Evolutionary conservation across 2,888 invertebrate genomes (phyloP), one percentile per base, ranked within the genome.

Genomic region (Oegoconia quadripuncta): DNA sequence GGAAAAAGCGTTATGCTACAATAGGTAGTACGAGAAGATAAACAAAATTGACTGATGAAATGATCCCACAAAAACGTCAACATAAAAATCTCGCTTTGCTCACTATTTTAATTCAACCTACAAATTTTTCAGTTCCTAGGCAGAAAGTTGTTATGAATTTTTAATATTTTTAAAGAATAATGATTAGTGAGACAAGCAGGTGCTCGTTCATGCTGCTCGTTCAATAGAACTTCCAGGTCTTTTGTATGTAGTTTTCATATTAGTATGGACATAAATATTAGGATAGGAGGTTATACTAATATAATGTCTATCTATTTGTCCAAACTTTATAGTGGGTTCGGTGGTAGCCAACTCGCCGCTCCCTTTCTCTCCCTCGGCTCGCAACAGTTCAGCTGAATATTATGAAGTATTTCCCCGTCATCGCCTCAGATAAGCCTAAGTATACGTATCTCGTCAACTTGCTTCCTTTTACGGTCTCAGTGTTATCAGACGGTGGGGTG

Each of bases 351-450:
- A 12, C 18, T 30, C 7, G 30, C 11, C 11, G n/a, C 4, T 18
- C 9, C 6, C 16, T 4, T n/a, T 9, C 26, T 22, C 9, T 16
- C 11, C 22, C 6, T 15, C 34, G 23, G 5, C 17, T 13, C 34
- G 9, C 26, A 56, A 54, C 52, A 53, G 38, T 45, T 40, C 30
- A 11, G 22, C 50, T 52, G 49, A 58, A 59, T 55, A 57, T 64
- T 63, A 64, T 59, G 55, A 65, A 64, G 64, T 60, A 65, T 59
- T 63, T 66, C 60, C 57, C 59, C 64, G 64, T 72, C 70, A 69
- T 70, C 70, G 62, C 62, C 44, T 11, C 32, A 72, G 72, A 74
- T 74, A 73, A 74, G 65, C 48, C 55, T 66, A 62, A 72, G 59
- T 66, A 64, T 41, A 50, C 47, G 50, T 69, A 63, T 68, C 69